Percentiles rank a stretch among this genome's conserved stretches.
These are phyloP conservation scores for Dysmachus trigonus DNA, from an alignment of 2,888 invertebrate species.

Conservation along the genomic window DNA sequence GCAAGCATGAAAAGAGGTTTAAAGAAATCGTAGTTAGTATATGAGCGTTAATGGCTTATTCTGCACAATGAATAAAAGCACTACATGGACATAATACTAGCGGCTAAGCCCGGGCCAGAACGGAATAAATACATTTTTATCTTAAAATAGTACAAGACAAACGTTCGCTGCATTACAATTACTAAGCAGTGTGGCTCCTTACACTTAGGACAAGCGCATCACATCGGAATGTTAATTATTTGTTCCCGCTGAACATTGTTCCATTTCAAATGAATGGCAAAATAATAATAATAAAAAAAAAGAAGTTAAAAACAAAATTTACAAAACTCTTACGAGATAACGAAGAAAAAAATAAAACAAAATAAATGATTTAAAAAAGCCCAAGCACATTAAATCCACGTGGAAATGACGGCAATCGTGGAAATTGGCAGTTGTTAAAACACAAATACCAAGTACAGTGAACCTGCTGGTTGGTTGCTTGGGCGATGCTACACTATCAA, in stretches of 20 bases:
- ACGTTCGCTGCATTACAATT: neutral
- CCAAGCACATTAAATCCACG: constrained; percentile 15
- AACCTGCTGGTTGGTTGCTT: constrained; percentile 42
- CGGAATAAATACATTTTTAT: neutral
- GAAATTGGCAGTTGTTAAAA: constrained; percentile 51
- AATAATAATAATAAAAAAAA: too few species aligned
- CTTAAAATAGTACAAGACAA: neutral
- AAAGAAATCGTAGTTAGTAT: constrained; percentile 14
- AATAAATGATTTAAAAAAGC: neutral
- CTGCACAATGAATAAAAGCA: constrained; percentile 8
- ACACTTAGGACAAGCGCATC: constrained; percentile 27
- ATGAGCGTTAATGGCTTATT: neutral
- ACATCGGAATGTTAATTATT: constrained; percentile 35
- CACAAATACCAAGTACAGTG: constrained; percentile 52
- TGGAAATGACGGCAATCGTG: neutral
- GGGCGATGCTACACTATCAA: neutral
- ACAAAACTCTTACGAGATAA: neutral
- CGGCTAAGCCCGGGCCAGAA: neutral
- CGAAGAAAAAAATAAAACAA: neutral
- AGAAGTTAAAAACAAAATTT: constrained; percentile 1
- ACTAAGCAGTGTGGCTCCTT: constrained; percentile 11
- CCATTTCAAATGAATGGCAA: constrained; percentile 24
- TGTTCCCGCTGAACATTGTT: constrained; percentile 22
- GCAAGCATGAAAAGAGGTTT: constrained; percentile 31
- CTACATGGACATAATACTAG: constrained; percentile 30